These are phyloP conservation scores for Atta cephalotes DNA, from an alignment of 1,140 invertebrate species.

Conservation along the genomic window DNA sequence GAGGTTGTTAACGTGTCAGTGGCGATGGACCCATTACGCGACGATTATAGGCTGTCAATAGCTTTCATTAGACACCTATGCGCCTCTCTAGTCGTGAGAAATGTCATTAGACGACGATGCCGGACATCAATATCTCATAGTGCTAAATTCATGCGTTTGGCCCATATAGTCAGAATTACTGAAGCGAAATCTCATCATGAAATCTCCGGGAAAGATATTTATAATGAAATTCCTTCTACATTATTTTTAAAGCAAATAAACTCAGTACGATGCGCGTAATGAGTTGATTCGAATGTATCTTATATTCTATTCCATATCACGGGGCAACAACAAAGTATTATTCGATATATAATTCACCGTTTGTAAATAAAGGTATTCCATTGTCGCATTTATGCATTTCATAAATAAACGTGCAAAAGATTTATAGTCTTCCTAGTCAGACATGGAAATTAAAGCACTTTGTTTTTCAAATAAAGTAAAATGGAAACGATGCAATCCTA, in stretches of 20 bases:
- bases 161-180: not conserved
- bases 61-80: constrained; percentile 75
- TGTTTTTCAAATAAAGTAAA: constrained; percentile 15
- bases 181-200: not conserved
- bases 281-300: not conserved
- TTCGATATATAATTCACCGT: constrained; percentile 1
- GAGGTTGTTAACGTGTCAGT: constrained; percentile 54
- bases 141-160: constrained; percentile 34
- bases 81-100: constrained; percentile 61
- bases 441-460: constrained; percentile 19
- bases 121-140: not conserved
- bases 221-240: not conserved
- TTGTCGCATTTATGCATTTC: not conserved
- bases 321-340: not conserved
- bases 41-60: constrained; percentile 69
- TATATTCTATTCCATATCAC: not conserved
- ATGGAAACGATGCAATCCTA: not conserved
- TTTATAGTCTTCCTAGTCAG: constrained; percentile 2
- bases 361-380: not conserved
- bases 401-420: constrained; percentile 9
- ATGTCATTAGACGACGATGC: constrained; percentile 61
- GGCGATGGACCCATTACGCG: constrained; percentile 54
- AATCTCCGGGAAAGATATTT: not conserved
- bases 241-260: not conserved
- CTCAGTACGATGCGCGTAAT: not conserved